These are phyloP conservation scores for Trachurus trachurus DNA, from an alignment of 2,797 vertebrate genomes.

Conservation along the genomic window DNA sequence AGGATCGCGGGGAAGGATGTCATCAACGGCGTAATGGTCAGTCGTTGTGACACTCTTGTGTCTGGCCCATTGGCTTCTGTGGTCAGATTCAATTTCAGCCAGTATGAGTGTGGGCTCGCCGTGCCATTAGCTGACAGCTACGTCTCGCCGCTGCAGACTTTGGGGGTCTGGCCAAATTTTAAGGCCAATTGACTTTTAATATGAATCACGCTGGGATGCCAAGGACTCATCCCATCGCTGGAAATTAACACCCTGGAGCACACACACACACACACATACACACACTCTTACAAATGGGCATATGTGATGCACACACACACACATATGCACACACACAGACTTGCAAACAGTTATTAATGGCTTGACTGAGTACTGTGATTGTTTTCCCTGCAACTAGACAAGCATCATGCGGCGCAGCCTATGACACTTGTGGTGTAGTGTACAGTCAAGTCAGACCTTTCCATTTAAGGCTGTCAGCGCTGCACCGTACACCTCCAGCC, in stretches of 20 bases:
- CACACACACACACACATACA: not conserved
- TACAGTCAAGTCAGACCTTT: constrained; percentile 54
- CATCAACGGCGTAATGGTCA: constrained; percentile 84
- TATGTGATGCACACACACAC: constrained; percentile 16
- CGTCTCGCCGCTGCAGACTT: constrained; percentile 76
- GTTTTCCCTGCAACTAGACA: constrained; percentile 76
- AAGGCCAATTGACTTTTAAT: constrained; percentile 90
- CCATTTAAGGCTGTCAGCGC: constrained; percentile 55
- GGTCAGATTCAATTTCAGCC: constrained; percentile 87
- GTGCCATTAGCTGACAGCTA: constrained; percentile 80
- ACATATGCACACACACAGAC: constrained; percentile 12
- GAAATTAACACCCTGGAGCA: constrained; percentile 81
- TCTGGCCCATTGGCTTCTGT: constrained; percentile 83
- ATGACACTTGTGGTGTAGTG: constrained; percentile 52
- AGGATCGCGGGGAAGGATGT: constrained; percentile 67
- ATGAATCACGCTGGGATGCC: constrained; percentile 86
- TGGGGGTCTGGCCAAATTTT: constrained; percentile 86
- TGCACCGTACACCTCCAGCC: not conserved
- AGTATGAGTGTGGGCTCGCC: constrained; percentile 72
- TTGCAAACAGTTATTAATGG: constrained; percentile 70
- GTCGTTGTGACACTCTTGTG: constrained; percentile 72
- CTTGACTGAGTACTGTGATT: constrained; percentile 78
- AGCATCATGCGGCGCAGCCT: constrained; percentile 54
- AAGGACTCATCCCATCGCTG: constrained; percentile 81
- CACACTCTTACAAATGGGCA: constrained; percentile 31